Conservation (phyloP, 37 sponge, comb jelly and placozoan genomes). For the Eunapius fragilis region DNA sequence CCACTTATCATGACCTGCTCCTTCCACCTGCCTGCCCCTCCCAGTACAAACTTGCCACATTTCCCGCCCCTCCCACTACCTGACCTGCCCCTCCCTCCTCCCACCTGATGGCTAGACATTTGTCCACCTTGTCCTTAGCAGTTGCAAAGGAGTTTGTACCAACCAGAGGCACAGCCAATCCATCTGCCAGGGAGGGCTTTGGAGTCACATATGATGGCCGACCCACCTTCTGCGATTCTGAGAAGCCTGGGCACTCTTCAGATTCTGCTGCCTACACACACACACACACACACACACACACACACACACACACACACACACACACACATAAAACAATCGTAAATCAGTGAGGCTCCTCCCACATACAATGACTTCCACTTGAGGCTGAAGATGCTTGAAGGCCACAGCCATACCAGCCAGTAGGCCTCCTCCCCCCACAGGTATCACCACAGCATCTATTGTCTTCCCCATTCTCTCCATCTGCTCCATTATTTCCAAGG, state of each 20-base stretch:
- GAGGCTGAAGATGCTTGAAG: slow-evolving; percentile 75
- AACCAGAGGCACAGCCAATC: slow-evolving; percentile 73
- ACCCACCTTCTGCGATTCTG: slow-evolving; percentile 75
- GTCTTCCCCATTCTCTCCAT: slow-evolving; percentile 42
- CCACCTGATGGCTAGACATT: slow-evolving; percentile 8
- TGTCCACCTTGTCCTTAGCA: slow-evolving; percentile 69
- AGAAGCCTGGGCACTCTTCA: slow-evolving; percentile 74
- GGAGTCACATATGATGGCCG: slow-evolving; percentile 49
- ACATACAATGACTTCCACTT: slow-evolving; percentile 78
- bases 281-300: too few species aligned
- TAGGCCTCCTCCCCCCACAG: slow-evolving; percentile 91
- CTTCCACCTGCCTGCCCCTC: too few species aligned
- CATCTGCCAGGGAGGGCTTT: slow-evolving; percentile 86
- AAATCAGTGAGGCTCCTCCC: not conserved
- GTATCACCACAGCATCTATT: slow-evolving; percentile 84
- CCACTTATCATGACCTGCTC: too few species aligned
- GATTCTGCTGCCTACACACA: slow-evolving; percentile 79
- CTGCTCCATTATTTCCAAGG: slow-evolving; percentile 81
- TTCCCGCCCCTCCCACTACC: too few species aligned
- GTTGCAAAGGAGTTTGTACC: slow-evolving; percentile 78
- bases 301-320: too few species aligned
- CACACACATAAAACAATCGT: too few species aligned
- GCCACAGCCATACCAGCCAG: slow-evolving; percentile 85
- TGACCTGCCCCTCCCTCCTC: slow-evolving; percentile 15
- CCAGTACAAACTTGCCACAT: too few species aligned